Base-by-base conservation (phyloP, 2,113 vertebrate genomes). In the Stomatorhinus ivindoensis region DNA sequence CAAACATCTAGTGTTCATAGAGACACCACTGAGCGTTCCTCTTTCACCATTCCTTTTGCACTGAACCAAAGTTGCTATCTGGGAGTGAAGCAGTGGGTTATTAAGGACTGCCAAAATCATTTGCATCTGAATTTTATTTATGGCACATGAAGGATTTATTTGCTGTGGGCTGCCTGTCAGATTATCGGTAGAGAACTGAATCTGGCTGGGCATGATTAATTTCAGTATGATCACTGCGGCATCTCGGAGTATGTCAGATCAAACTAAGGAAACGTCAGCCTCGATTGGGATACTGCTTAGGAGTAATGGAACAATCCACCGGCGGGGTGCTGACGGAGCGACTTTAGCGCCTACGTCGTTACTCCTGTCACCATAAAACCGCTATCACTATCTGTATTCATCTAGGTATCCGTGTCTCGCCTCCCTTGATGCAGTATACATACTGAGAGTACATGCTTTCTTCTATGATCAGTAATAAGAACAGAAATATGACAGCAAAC, bases 201-300 rank as follows among this genome's bases (percentile, higher is more conserved):
- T 53, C 27, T 90, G 84, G 88, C 65, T 91, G 89, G 84, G 86
- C 92, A 88, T 87, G 85, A 87, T 53, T 53, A 35, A 53, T 53
- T 84, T 53, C 48, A 50, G 85, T 39, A 27, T 87, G 85, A 53
- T 87, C 13, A 53, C 48, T 50, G 27, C 13, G 35, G 27, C 48
- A n/a, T 51, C 48, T 19, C 9, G 6, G 50, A 31, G 15, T 35
- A 51, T 19, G 27, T 35, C 47, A 47, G 85, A 53, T 27, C 85
- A 53, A 53, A 87, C 48, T 48, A 39, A 69, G 61, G 61, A 69
- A 69, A 27, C 61, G n/a, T 50, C 85, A 53, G 85, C 44, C 44
- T 24, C 44, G 82, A 84, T 46, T 84, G 44, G 39, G 39, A 21
- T 47, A 46, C 15, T n/a, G 44, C 39, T 47, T 84, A 11, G 21